Evolutionary conservation across 2,888 invertebrate genomes (phyloP), one percentile per base, ranked within the genome.

Genomic region (Marasmarcha lunaedactyla): DNA sequence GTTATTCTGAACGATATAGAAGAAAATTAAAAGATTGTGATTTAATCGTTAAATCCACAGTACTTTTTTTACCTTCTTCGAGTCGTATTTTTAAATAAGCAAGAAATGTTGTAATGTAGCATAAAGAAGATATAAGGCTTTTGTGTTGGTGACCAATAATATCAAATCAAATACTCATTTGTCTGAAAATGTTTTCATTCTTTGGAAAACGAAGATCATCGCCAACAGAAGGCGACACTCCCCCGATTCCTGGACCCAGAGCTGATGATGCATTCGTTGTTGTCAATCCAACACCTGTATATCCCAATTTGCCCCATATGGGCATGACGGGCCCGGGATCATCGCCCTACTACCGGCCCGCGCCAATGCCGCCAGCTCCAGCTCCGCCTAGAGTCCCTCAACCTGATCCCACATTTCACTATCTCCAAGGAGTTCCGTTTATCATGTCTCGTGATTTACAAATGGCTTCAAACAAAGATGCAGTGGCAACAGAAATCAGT

Each of bases 391-490:
- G 52, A 37, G 41, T 52, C 1, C 45, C 49, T 14, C 34, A 34
- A 5, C 47, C 59, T 35, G 81, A 79, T 30, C 65, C 59, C 2
- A 58, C 62, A 2, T 78, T 83, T 45, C 77, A 81, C 55, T 86
- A 86, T 46, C 57, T 88, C 5, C 84, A 77, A 51, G 85, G 83
- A 26, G 85, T 88, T 1, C 87, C 87, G 1, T 87, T 88, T 48
- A 62, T 74, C 12, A 51, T 87, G 46, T 77, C 77, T 1, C 72
- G 72, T 44, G 74, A 79, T 36, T 59, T 87, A 6, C 71, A 81
- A 50, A 65, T 76, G 58, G 71, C 67, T 5, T 52, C 72, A 7
- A 83, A 77, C 48, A 79, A 83, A 47, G 85, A 87, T 41, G 54
- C 73, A 1, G 71, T 84, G 40, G 71, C 84, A 9, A 69, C 83